Evolutionary conservation across 2,888 invertebrate species (phyloP).

Genomic region (Campoplex capitator): DNA sequence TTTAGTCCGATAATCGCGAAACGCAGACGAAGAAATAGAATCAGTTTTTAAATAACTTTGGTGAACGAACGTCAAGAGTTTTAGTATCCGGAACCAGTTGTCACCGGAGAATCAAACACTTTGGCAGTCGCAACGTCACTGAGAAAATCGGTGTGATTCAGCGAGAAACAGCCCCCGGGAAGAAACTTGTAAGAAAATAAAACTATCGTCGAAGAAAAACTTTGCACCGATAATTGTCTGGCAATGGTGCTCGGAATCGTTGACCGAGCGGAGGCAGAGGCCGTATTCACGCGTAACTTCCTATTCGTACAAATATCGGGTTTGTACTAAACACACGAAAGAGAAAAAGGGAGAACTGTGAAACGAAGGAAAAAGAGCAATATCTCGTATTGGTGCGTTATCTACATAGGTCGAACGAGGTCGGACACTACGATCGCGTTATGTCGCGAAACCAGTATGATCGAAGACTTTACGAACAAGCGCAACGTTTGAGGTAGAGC

Average conservation of each 20-base stretch:
- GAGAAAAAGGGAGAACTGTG: background rate
- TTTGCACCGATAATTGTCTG: background rate
- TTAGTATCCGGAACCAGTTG: background rate
- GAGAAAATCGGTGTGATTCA: background rate
- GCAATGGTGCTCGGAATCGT: background rate
- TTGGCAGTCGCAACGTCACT: background rate
- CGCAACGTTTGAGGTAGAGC: background rate
- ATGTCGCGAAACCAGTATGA: background rate
- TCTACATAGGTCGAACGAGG: conserved; percentile 31
- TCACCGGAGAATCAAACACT: background rate
- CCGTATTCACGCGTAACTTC: conserved; percentile 7
- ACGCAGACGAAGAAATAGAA: background rate
- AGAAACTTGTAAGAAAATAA: background rate
- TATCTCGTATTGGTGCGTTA: conserved; percentile 13
- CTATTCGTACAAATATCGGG: conserved; percentile 8
- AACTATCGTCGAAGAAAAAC: background rate
- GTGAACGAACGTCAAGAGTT: background rate
- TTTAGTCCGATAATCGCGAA: background rate
- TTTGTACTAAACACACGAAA: conserved; percentile 2
- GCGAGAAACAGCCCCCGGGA: background rate
- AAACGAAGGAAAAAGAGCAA: conserved; percentile 7
- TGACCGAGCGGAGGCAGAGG: conserved; percentile 1
- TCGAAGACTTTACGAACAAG: background rate
- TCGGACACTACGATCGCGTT: background rate
- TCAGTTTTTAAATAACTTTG: background rate